Evolutionary conservation across 2,888 invertebrate species (phyloP).

Genomic region (Pecten maximus): DNA sequence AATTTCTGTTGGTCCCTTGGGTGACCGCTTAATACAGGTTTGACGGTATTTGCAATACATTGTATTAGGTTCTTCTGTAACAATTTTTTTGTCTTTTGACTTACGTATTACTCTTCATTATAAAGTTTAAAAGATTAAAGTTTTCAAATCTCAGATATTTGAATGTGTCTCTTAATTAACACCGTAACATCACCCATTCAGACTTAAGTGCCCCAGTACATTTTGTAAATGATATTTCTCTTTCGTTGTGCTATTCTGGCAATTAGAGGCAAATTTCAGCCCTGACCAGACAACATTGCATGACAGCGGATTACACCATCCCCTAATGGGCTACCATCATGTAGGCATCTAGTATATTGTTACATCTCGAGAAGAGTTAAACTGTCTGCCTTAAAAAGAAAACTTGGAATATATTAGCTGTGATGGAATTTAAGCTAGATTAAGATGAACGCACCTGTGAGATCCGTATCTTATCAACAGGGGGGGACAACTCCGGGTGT

Average conservation of each 20-base stretch:
- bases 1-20: too few species aligned
- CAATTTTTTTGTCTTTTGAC: too few species aligned
- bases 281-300: neutral
- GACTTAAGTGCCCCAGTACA: too few species aligned
- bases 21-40: too few species aligned
- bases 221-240: neutral
- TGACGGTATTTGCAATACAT: too few species aligned
- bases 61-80: too few species aligned
- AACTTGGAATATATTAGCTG: neutral
- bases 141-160: neutral
- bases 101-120: too few species aligned
- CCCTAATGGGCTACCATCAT: neutral
- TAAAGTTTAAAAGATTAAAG: neutral
- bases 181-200: neutral
- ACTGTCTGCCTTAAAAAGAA: neutral
- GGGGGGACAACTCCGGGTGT: neutral
- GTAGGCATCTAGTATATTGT: neutral
- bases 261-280: neutral
- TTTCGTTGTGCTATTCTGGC: neutral
- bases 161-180: neutral
- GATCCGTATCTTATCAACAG: neutral
- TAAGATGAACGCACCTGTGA: neutral
- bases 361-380: neutral
- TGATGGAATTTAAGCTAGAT: neutral
- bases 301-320: neutral